Conservation (phyloP, 1,140 invertebrate genomes). For the Drosophila guanche region DNA sequence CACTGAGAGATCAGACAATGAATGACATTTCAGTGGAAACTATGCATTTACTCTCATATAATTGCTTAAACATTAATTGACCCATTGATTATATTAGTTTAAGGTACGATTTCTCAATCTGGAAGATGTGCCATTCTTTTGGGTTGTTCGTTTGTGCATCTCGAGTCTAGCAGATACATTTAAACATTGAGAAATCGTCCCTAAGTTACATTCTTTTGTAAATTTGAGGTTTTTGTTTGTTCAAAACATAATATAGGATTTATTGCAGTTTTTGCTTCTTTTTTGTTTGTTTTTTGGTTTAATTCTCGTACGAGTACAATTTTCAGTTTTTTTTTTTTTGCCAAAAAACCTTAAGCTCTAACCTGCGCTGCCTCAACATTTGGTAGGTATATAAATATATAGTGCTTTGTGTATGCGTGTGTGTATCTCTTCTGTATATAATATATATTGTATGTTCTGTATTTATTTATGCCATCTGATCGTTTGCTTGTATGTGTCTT, state of each 20-base stretch:
- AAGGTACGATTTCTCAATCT: no score
- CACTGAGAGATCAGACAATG: neutral
- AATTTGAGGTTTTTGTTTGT: conserved; percentile 36
- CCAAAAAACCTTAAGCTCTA: conserved; percentile 50
- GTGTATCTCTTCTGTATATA: conserved; percentile 46
- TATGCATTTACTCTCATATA: conserved; percentile 8
- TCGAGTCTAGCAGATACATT: no score
- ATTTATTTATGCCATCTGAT: conserved; percentile 51
- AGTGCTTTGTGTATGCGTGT: conserved; percentile 52
- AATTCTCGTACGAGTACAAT: conserved; percentile 52
- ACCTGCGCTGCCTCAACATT: conserved; percentile 37
- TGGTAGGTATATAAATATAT: conserved; percentile 69
- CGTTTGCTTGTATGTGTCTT: conserved; percentile 60
- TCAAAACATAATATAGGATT: conserved; percentile 64
- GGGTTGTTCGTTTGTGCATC: no score
- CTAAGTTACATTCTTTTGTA: conserved; percentile 31
- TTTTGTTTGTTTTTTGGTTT: conserved; percentile 48
- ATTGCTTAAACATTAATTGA: conserved; percentile 9
- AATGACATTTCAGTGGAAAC: neutral
- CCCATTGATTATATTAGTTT: conserved; percentile 49
- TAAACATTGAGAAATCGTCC: no score
- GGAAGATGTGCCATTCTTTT: no score
- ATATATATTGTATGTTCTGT: conserved; percentile 53
- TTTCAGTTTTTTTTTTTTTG: conserved; percentile 45
- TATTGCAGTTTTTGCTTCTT: conserved; percentile 59